Evolutionary conservation across 2,113 vertebrate genomes (phyloP).

Genomic region (Tor tambroides): DNA sequence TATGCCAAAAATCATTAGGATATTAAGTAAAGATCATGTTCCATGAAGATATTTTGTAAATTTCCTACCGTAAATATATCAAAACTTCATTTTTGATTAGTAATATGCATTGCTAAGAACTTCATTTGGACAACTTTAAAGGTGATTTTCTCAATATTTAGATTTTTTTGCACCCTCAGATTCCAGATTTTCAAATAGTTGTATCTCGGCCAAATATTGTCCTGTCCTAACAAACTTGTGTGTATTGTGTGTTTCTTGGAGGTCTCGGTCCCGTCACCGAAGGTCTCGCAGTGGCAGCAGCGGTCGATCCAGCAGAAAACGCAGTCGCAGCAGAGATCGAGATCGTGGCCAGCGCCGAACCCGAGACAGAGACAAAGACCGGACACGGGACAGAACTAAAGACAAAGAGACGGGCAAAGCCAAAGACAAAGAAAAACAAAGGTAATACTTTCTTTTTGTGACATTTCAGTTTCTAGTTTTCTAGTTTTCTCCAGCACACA

Average conservation of each 20-base stretch:
- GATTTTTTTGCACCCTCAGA: no score
- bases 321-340: conserved; percentile 79
- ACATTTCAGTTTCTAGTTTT: background rate
- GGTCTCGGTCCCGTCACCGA: conserved; percentile 83
- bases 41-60: no score
- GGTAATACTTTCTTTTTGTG: conserved; percentile 53
- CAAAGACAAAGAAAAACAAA: conserved; percentile 56
- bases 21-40: no score
- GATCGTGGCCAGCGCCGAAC: conserved; percentile 80
- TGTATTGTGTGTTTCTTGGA: conserved; percentile 53
- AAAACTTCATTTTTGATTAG: no score
- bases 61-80: no score
- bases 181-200: no score
- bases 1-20: no score
- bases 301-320: conserved; percentile 77
- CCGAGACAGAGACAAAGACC: conserved; percentile 78
- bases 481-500: background rate
- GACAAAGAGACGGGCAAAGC: conserved; percentile 67
- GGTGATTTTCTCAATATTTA: no score
- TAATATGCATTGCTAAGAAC: no score
- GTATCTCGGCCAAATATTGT: no score
- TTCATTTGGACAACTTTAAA: no score
- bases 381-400: conserved; percentile 79
- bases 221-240: background rate
- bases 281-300: conserved; percentile 82